Evolutionary conservation across 2,113 vertebrate genomes (phyloP).

Genomic region (Pyxicephalus adspersus): DNA sequence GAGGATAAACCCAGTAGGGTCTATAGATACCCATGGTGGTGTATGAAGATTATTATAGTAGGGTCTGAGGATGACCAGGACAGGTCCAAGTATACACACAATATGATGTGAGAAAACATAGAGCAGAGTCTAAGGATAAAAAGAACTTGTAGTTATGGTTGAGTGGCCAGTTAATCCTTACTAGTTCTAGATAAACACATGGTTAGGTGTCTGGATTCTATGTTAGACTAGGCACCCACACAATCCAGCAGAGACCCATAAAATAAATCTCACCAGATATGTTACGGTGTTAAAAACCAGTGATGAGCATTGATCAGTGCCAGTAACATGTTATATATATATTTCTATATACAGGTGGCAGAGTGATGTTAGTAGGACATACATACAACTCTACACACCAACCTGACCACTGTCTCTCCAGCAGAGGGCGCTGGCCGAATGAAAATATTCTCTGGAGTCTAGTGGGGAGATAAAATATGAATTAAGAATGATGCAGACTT

Average conservation of each 20-base stretch:
- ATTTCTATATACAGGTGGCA: background rate
- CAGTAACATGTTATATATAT: too few species aligned
- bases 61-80: too few species aligned
- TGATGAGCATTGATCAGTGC: background rate
- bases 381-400: conserved; percentile 31
- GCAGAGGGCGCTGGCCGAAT: conserved; percentile 39
- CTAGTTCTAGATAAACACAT: background rate
- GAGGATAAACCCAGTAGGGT: too few species aligned
- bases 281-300: background rate
- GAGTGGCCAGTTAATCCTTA: background rate
- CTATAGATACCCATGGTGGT: too few species aligned
- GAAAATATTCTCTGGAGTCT: conserved; percentile 44
- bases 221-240: background rate
- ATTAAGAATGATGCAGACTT: background rate
- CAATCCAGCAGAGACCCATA: background rate
- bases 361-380: conserved; percentile 11
- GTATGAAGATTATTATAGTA: too few species aligned
- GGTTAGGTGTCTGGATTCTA: background rate
- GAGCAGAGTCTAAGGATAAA: too few species aligned
- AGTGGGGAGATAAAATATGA: conserved; percentile 42
- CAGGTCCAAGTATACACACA: background rate
- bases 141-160: background rate
- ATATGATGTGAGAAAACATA: background rate
- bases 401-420: conserved; percentile 41
- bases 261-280: background rate